These are phyloP conservation scores for Rugalucina vietnamica DNA, from an alignment of 2,888 invertebrate genomes.

Conservation along the genomic window DNA sequence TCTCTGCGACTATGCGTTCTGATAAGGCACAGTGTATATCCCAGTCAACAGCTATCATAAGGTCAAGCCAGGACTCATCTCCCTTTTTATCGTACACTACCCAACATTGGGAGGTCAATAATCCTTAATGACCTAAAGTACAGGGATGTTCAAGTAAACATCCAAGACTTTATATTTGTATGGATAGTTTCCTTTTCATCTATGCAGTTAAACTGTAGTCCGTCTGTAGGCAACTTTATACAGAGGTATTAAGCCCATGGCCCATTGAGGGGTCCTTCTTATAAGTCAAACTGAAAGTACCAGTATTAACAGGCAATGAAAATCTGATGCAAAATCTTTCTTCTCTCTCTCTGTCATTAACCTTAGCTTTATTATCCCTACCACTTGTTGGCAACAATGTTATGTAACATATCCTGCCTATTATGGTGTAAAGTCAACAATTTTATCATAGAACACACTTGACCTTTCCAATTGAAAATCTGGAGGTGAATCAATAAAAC, in stretches of 20 bases:
- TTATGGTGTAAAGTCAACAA: not conserved
- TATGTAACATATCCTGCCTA: constrained; percentile 2
- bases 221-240: not conserved
- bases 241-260: not conserved
- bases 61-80: too few relatives aligned
- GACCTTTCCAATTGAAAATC: not conserved
- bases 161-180: too few relatives aligned
- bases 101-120: too few relatives aligned
- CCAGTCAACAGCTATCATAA: too few relatives aligned
- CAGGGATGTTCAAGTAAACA: too few relatives aligned
- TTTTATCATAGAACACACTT: not conserved
- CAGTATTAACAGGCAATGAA: not conserved
- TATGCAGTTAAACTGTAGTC: too few relatives aligned
- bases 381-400: not conserved
- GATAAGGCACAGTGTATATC: too few relatives aligned
- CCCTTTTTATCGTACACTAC: too few relatives aligned
- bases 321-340: not conserved
- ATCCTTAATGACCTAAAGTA: too few relatives aligned
- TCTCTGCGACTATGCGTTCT: too few relatives aligned
- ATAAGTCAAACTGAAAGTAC: not conserved
- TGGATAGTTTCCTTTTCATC: too few relatives aligned
- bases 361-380: not conserved
- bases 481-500: not conserved
- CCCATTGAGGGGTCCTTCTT: not conserved
- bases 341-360: not conserved